Evolutionary conservation across 2,888 invertebrate species (phyloP).

Genomic region (Drosophila melanocephala): DNA sequence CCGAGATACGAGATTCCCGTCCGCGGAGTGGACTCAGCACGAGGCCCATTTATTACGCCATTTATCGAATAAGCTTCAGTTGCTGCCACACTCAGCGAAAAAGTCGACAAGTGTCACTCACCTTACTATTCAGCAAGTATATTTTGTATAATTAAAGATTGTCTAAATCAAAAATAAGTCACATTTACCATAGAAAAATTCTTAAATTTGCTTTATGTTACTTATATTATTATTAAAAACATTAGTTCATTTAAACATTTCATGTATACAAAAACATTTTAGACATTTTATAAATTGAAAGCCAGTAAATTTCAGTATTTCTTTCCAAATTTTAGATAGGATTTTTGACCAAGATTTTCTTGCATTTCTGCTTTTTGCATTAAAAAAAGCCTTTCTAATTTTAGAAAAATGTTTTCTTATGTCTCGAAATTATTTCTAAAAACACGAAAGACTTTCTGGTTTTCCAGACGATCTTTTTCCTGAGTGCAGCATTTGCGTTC

Average conservation of each 20-base stretch:
- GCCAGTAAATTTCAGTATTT: neutral
- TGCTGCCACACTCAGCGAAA: conserved; percentile 2
- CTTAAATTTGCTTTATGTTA: too few species aligned
- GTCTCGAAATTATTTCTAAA: neutral
- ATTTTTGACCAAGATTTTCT: neutral
- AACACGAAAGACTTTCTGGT: neutral
- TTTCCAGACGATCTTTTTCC: neutral
- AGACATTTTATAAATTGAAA: too few species aligned
- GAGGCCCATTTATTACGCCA: conserved; percentile 61
- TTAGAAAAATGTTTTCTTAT: neutral
- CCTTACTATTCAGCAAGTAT: neutral
- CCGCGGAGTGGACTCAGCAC: conserved; percentile 15
- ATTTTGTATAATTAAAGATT: neutral
- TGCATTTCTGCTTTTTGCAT: too few species aligned
- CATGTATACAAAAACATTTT: too few species aligned
- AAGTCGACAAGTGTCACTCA: neutral
- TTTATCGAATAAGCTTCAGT: conserved; percentile 62
- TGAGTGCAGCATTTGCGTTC: neutral
- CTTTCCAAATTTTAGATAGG: too few species aligned
- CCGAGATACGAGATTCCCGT: conserved; percentile 23
- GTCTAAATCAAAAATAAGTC: too few species aligned
- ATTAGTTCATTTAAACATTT: too few species aligned
- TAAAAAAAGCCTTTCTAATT: neutral
- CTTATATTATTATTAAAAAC: too few species aligned
- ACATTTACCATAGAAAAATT: too few species aligned